A percentile compares a stretch with the other conserved stretches of the same genome.
phyloP scores from a whole-genome alignment of 2,888 invertebrate genomes.

The Horisme vitalbata region DNA sequence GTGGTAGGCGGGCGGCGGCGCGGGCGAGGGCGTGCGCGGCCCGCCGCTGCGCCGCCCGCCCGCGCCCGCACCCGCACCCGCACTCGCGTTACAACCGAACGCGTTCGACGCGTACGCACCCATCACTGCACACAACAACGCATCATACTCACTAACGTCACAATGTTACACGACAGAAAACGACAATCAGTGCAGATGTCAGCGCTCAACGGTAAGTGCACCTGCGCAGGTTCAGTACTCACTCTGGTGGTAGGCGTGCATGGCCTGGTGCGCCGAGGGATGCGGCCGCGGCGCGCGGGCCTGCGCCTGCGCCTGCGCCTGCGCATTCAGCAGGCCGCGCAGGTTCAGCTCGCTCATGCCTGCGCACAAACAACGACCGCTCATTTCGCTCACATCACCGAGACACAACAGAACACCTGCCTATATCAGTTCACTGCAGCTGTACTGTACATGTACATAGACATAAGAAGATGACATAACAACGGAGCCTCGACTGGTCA shows the following conservation, averaged over 20 bases:
- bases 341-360: constrained; percentile 76
- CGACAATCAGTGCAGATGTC: too few relatives aligned
- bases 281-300: constrained; percentile 22
- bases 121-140: constrained; percentile 52
- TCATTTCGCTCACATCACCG: too few relatives aligned
- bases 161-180: too few relatives aligned
- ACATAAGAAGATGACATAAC: too few relatives aligned
- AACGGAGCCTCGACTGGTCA: too few relatives aligned
- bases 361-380: too few relatives aligned
- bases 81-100: constrained; percentile 49
- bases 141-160: not conserved
- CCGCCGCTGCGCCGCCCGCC: constrained; percentile 61
- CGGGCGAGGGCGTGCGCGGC: constrained; percentile 76
- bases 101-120: constrained; percentile 53
- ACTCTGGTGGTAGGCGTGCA: constrained; percentile 73
- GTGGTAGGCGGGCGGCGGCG: constrained; percentile 59
- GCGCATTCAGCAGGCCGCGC: constrained; percentile 71
- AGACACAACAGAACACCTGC: too few relatives aligned
- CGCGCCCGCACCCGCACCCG: constrained; percentile 28
- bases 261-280: constrained; percentile 37
- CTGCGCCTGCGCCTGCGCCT: constrained; percentile 42
- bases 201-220: too few relatives aligned
- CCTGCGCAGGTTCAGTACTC: constrained; percentile 37
- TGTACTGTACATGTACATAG: too few relatives aligned
- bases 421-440: too few relatives aligned